A percentile compares a stretch with the other conserved stretches of the same genome.
phyloP scores from a whole-genome alignment of 2,797 vertebrate species.

The Phoxinus dragarum region DNA sequence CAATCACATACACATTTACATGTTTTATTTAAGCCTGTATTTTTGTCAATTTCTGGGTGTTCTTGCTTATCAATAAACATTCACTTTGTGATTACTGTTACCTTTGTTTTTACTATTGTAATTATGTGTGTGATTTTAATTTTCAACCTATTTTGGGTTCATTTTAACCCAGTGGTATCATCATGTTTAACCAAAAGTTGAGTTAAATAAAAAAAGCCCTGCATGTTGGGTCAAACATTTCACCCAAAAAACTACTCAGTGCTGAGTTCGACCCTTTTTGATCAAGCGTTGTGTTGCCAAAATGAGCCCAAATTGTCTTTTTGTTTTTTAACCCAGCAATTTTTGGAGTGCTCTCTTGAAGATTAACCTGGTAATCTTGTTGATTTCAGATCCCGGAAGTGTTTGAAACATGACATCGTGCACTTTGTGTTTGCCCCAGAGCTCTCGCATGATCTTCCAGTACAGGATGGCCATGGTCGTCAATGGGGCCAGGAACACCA shows the following conservation, averaged over 20 bases:
- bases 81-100: neutral
- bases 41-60: neutral
- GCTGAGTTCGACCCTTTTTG: neutral
- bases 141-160: neutral
- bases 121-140: neutral
- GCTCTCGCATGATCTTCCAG: conserved; percentile 62
- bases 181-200: neutral
- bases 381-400: conserved; percentile 66
- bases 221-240: neutral
- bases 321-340: neutral
- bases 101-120: neutral
- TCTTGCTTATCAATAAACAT: neutral
- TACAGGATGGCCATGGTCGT: conserved; percentile 63
- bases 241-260: neutral
- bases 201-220: neutral
- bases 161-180: neutral
- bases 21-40: neutral
- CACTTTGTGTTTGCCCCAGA: conserved; percentile 65
- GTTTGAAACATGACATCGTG: conserved; percentile 65
- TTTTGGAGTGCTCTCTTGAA: neutral
- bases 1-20: neutral
- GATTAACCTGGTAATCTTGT: conserved; percentile 66
- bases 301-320: neutral
- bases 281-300: neutral
- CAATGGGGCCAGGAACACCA: conserved; percentile 62